Percentiles rank a stretch among this genome's conserved stretches.
These are phyloP conservation scores for Cephalopachus bancanus DNA, from an alignment of 2,797 vertebrate species.

Conservation along the genomic window DNA sequence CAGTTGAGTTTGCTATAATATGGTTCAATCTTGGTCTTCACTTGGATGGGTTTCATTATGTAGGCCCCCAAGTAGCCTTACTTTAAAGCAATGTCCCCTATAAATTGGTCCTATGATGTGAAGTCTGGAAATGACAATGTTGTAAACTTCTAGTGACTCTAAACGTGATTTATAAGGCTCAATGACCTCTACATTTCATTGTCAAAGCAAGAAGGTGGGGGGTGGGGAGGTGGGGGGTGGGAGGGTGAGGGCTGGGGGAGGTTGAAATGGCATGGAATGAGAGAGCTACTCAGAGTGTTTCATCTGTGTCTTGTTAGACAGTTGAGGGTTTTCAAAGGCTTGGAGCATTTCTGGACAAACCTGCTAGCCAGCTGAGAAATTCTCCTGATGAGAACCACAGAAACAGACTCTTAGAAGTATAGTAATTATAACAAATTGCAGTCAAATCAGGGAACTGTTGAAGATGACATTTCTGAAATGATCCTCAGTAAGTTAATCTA, in stretches of 20 bases:
- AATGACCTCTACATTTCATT: background rate
- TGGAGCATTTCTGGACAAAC: slow-evolving; percentile 49
- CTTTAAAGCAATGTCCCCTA: background rate
- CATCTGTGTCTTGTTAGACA: background rate
- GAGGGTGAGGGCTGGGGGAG: background rate
- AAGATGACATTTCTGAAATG: slow-evolving; percentile 37
- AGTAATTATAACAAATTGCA: slow-evolving; percentile 51
- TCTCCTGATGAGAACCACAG: slow-evolving; percentile 38
- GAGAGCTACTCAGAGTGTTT: background rate
- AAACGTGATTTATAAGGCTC: background rate
- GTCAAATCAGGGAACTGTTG: background rate
- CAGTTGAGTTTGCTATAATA: background rate
- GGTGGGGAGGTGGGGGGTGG: background rate
- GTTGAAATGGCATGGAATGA: background rate
- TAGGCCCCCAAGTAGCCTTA: slow-evolving; percentile 3
- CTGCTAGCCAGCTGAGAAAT: background rate
- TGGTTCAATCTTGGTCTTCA: background rate
- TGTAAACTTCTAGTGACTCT: background rate
- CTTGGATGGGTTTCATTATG: slow-evolving; percentile 10
- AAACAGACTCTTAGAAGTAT: background rate
- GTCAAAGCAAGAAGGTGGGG: background rate
- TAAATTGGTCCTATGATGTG: background rate
- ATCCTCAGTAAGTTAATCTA: slow-evolving; percentile 65
- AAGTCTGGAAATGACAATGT: slow-evolving; percentile 8
- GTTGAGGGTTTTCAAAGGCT: background rate